Evolutionary conservation across 2,888 invertebrate species (phyloP), one percentile per base, ranked within the genome.

Genomic region (Tetragnatha montana): DNA sequence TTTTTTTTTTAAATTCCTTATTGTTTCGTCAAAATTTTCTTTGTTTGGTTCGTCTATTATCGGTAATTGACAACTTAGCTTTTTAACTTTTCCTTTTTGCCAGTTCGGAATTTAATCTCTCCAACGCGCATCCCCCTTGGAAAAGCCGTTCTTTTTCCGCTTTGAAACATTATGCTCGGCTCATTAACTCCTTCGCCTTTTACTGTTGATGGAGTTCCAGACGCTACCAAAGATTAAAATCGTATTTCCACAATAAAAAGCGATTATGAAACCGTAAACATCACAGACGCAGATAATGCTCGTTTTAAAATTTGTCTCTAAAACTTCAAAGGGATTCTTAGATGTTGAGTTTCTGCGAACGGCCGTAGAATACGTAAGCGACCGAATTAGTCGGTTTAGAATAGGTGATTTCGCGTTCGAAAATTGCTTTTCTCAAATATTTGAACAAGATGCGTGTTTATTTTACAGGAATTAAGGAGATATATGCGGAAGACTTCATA

Each of bases 141-240:
- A 68, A 22, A 60, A 60, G 12, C 14, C 60, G 22, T 22, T 60
- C 60, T 78, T 60, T n/a, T 17, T n/a, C 21, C 12, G 78, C 14
- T 60, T 60, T 14, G 22, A 60, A 78, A 60, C 60, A 60, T 78
- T 78, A 78, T 78, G 51, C 60, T 21, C 51, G 78, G 51, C 78
- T 78, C 78, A 78, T 78, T 78, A 78, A 78, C 60, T 78, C 51
- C 22, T 60, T 21, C 78, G 60, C 51, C 35, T 22, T 78, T 60
- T 60, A 60, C 60, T 60, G 60, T 60, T 17, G n/a, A n/a, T n/a
- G 6, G 8, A 35, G 35, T 17, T 60, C 60, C 60, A 60, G 60
- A 60, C 60, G 17, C 60, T 8, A 17, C 10, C 17, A 60, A 17
- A 60, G 60, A 60, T 60, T 60, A 60, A 60, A 60, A 60, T 60